A percentile compares a stretch with the other conserved stretches of the same genome.
These are phyloP conservation scores for Manacus vitellinus DNA, from an alignment of 2,113 vertebrate species.

Conservation along the genomic window DNA sequence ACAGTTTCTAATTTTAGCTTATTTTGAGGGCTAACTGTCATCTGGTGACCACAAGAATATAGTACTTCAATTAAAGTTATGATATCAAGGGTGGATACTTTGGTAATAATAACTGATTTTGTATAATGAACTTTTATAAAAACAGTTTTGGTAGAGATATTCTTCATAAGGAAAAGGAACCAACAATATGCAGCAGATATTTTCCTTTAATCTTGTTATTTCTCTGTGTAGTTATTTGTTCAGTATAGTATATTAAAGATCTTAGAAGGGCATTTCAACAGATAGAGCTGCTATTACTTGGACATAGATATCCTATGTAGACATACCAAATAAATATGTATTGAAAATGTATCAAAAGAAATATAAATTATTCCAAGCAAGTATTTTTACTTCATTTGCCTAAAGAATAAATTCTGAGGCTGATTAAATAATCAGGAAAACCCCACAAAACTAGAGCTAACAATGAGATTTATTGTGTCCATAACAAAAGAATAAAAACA, in stretches of 20 bases:
- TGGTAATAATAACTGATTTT: neutral
- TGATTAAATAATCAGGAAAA: neutral
- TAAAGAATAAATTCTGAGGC: neutral
- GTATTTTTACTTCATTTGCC: neutral
- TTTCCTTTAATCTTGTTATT: neutral
- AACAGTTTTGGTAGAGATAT: neutral
- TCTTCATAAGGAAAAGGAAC: neutral
- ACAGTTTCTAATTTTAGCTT: neutral
- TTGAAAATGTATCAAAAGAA: neutral
- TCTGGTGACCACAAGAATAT: neutral
- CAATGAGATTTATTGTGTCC: neutral
- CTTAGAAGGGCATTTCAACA: neutral
- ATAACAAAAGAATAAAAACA: neutral
- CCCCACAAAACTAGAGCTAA: neutral
- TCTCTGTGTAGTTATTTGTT: neutral
- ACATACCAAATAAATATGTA: neutral
- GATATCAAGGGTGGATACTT: neutral
- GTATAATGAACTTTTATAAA: neutral
- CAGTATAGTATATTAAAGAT: neutral
- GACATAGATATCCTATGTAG: neutral
- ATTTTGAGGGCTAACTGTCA: neutral
- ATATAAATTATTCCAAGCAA: neutral
- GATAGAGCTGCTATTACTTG: neutral
- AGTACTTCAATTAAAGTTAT: neutral
- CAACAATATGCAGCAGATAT: neutral